Base-by-base conservation (phyloP, 1,140 invertebrate genomes). In the Tetranychus urticae region DNA sequence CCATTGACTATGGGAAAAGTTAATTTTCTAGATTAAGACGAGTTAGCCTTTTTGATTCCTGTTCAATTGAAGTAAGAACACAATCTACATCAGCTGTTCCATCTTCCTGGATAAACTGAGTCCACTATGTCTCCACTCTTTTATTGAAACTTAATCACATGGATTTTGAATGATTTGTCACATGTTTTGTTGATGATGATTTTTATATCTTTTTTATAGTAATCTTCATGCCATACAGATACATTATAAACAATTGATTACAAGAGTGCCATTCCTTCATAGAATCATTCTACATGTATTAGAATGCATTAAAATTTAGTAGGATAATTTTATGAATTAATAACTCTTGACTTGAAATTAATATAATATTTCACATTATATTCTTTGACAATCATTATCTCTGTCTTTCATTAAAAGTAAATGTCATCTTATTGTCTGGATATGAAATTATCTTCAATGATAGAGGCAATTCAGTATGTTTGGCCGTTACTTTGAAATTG, bases 1-100 rank as follows among this genome's bases (percentile, higher is more conserved):
- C 93, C 93, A 76, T 97, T 97, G 0, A 87, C 88, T 65, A 94
- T 82, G 0, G 86, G 90, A 77, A 96, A 90, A 67, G 79, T 81
- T 13, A 97, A 69, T 23, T 23, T 23, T 23, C 23, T 23, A 23
- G 23, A 23, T 23, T 23, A 23, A 23, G 23, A 23, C 0, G 23
- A 23, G 23, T 23, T 23, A 23, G 23, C 23, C 7, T 12, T 54
- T 33, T 34, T 14, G 13, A 14, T 23, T 23, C 65, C 5, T 62
- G 8, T 64, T 65, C 64, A n/a, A 65, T 36, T 66, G 90, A 79
- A 58, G 90, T 94, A 52, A 97, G 85, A n/a, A 98, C 93, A 73
- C 90, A 93, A 74, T 98, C 93, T n/a, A 97, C 90, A 74, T 97
- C 92, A 66, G 82, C 78, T n/a, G 47, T 39, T 8, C 37, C 33